Conservation (phyloP, 2,797 vertebrate genomes). For the Notolepis coatsorum region DNA sequence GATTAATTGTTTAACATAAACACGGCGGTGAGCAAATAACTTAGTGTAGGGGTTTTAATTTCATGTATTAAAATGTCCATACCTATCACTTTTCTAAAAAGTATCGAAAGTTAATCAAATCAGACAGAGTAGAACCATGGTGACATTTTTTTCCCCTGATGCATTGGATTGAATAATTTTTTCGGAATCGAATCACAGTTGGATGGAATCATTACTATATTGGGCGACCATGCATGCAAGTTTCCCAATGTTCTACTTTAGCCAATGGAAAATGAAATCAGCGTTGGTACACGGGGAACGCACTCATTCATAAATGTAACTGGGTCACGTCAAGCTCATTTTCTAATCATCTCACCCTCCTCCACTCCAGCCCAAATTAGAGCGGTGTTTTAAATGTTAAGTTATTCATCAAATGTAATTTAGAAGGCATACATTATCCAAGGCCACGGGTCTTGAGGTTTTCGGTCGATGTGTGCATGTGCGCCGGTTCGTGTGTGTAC, state of each 20-base stretch:
- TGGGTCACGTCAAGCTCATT: slow-evolving; percentile 72
- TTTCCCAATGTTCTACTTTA: slow-evolving; percentile 40
- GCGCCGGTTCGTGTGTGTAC: neutral
- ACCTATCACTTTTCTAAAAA: too few relatives aligned
- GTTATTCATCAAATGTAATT: slow-evolving; percentile 79
- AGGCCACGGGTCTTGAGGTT: slow-evolving; percentile 36
- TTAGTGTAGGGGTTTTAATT: too few relatives aligned
- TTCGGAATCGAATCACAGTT: too few relatives aligned
- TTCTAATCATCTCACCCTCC: slow-evolving; percentile 48
- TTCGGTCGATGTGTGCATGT: slow-evolving; percentile 6
- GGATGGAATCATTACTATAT: too few relatives aligned
- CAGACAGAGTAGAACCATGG: too few relatives aligned
- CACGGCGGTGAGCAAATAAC: too few relatives aligned
- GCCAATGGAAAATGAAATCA: slow-evolving; percentile 45
- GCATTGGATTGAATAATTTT: too few relatives aligned
- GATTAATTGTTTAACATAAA: too few relatives aligned
- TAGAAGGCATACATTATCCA: slow-evolving; percentile 68
- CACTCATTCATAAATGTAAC: slow-evolving; percentile 78
- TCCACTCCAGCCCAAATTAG: slow-evolving; percentile 67
- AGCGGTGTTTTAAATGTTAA: slow-evolving; percentile 80
- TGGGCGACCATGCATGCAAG: too few relatives aligned
- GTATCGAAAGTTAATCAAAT: too few relatives aligned
- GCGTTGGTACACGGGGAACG: slow-evolving; percentile 38
- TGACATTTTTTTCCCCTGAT: too few relatives aligned
- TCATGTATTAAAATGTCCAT: too few relatives aligned